A percentile compares a stretch with the other conserved stretches of the same genome.
phyloP scores from a whole-genome alignment of 2,797 vertebrate species.

The Pampus argenteus region DNA sequence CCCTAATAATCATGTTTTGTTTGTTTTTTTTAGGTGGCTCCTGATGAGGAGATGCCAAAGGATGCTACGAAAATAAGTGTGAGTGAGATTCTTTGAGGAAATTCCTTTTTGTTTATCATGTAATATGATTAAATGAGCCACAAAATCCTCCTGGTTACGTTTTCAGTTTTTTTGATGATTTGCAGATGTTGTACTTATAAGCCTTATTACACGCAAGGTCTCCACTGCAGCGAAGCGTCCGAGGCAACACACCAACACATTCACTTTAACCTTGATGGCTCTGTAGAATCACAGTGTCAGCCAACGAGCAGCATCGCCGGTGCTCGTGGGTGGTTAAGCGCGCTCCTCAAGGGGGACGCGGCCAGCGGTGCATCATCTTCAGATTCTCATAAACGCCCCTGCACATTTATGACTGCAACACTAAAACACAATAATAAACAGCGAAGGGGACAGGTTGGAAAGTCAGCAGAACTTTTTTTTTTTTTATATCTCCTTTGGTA shows the following conservation, averaged over 20 bases:
- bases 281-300: slow-evolving; percentile 39
- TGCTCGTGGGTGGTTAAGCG: slow-evolving; percentile 49
- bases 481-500: slow-evolving; percentile 28
- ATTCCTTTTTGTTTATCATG: slow-evolving; percentile 30
- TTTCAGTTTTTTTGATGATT: slow-evolving; percentile 38
- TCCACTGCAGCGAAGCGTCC: neutral
- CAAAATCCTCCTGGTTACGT: slow-evolving; percentile 36
- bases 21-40: slow-evolving; percentile 84
- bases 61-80: slow-evolving; percentile 98
- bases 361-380: slow-evolving; percentile 44
- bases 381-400: slow-evolving; percentile 50
- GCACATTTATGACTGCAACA: slow-evolving; percentile 56
- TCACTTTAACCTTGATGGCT: slow-evolving; percentile 37
- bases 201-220: slow-evolving; percentile 6
- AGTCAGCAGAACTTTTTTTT: slow-evolving; percentile 48
- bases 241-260: slow-evolving; percentile 22
- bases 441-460: slow-evolving; percentile 21
- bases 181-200: slow-evolving; percentile 41
- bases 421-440: slow-evolving; percentile 40
- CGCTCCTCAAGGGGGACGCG: slow-evolving; percentile 37
- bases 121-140: slow-evolving; percentile 27
- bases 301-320: slow-evolving; percentile 28
- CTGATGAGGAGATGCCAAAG: slow-evolving; percentile 90
- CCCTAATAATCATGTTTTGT: neutral
- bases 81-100: slow-evolving; percentile 77